Percentiles rank a stretch among this genome's conserved stretches.
Evolutionary conservation across 1,140 invertebrate genomes (phyloP).

Genomic region (Melipona quadrifasciata): DNA sequence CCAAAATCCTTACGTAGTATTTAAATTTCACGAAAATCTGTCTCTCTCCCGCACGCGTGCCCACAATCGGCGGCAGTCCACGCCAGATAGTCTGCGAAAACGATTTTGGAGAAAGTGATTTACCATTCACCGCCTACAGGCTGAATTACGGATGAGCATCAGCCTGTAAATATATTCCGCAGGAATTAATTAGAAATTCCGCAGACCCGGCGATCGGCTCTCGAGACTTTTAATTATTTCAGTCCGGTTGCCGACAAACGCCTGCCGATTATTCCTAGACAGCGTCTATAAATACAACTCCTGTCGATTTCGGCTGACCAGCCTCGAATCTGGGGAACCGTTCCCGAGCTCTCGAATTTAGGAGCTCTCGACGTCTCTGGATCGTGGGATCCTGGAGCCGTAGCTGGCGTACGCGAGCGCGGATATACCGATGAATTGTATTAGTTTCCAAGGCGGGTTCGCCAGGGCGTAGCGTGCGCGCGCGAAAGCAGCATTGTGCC

Average conservation of each 20-base stretch:
- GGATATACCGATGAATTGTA: background rate
- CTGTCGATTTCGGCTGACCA: background rate
- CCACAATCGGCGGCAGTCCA: too few relatives aligned
- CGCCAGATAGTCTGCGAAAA: too few relatives aligned
- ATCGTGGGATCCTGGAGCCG: background rate
- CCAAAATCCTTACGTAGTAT: too few relatives aligned
- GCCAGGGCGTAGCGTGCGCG: conserved; percentile 18
- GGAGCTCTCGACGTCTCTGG: background rate
- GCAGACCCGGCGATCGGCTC: too few relatives aligned
- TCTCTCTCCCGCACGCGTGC: too few relatives aligned
- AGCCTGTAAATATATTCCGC: too few relatives aligned
- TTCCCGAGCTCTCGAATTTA: background rate
- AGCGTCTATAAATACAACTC: background rate
- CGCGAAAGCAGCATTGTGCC: conserved; percentile 66
- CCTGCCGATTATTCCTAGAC: background rate
- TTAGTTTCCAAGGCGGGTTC: conserved; percentile 25
- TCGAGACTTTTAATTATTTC: background rate
- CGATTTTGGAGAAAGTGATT: too few relatives aligned
- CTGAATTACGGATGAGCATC: too few relatives aligned
- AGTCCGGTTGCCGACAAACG: background rate
- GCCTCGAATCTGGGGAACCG: background rate
- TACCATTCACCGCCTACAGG: too few relatives aligned
- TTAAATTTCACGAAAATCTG: too few relatives aligned
- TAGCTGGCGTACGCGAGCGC: background rate
- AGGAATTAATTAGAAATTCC: too few relatives aligned